A percentile compares a stretch with the other conserved stretches of the same genome.
Evolutionary conservation across 2,113 vertebrate genomes (phyloP).

Genomic region (Dendropsophus ebraccatus): DNA sequence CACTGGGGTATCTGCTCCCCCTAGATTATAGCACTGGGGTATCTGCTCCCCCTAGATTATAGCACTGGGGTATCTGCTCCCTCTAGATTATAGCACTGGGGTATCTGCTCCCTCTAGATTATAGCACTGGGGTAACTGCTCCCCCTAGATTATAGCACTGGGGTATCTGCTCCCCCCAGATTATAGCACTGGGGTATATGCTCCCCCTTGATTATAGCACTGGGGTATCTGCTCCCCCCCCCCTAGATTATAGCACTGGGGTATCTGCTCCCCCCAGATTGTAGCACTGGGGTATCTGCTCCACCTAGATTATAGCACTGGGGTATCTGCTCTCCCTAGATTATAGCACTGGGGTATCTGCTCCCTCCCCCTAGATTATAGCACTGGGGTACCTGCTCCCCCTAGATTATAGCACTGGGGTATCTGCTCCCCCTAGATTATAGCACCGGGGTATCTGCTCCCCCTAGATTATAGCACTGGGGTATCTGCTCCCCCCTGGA

Average conservation of each 20-base stretch:
- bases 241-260: fast-evolving
- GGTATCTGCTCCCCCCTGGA: neutral
- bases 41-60: neutral
- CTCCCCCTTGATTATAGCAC: too few species aligned
- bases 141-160: too few species aligned
- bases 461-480: too few species aligned
- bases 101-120: neutral
- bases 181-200: fast-evolving
- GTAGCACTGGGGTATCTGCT: too few species aligned
- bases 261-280: neutral
- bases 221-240: too few species aligned
- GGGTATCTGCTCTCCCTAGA: neutral
- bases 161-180: neutral
- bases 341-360: too few species aligned
- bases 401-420: too few species aligned
- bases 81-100: too few species aligned
- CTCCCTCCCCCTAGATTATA: neutral
- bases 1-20: neutral
- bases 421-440: neutral
- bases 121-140: too few species aligned
- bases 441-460: too few species aligned
- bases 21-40: too few species aligned
- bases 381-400: neutral
- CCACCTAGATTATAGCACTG: neutral
- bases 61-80: neutral